Evolutionary conservation across 1,140 invertebrate genomes (phyloP).

Genomic region (Hycleus phaleratus): DNA sequence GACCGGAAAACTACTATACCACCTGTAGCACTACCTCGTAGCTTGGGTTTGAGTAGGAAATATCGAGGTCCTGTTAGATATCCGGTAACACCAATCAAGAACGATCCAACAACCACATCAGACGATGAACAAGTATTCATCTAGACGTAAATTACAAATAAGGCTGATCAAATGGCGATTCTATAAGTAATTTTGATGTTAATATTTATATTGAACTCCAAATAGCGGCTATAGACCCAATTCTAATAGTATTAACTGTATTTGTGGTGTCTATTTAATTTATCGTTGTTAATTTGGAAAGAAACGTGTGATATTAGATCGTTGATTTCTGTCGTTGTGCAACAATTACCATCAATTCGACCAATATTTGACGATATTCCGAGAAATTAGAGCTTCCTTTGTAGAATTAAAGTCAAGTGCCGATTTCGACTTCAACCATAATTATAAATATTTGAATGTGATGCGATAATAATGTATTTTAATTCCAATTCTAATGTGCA

Average conservation of each 20-base stretch:
- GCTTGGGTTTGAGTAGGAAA: slow-evolving; percentile 46
- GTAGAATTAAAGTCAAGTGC: slow-evolving; percentile 19
- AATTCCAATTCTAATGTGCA: too few relatives aligned
- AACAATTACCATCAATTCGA: background rate
- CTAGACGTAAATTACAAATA: slow-evolving; percentile 5
- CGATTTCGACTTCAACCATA: background rate
- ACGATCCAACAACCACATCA: slow-evolving; percentile 25
- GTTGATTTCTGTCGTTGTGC: background rate
- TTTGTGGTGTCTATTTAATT: background rate
- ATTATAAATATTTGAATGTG: background rate
- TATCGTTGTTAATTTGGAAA: background rate
- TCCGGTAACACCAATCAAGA: slow-evolving; percentile 49
- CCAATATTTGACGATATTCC: slow-evolving; percentile 10
- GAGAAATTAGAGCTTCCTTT: slow-evolving; percentile 23
- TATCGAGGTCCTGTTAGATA: slow-evolving; percentile 52
- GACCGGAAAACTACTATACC: slow-evolving; percentile 19
- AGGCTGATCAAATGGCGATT: too few relatives aligned
- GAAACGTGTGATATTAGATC: background rate
- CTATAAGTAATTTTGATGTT: too few relatives aligned
- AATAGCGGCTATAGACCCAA: background rate
- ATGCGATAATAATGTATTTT: slow-evolving; percentile 9
- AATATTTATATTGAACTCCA: background rate
- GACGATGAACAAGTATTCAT: slow-evolving; percentile 42
- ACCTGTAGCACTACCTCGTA: slow-evolving; percentile 45
- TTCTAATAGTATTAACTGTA: background rate